phyloP scores from a whole-genome alignment of 2,888 invertebrate species.

The Eurytoma adleriae region DNA sequence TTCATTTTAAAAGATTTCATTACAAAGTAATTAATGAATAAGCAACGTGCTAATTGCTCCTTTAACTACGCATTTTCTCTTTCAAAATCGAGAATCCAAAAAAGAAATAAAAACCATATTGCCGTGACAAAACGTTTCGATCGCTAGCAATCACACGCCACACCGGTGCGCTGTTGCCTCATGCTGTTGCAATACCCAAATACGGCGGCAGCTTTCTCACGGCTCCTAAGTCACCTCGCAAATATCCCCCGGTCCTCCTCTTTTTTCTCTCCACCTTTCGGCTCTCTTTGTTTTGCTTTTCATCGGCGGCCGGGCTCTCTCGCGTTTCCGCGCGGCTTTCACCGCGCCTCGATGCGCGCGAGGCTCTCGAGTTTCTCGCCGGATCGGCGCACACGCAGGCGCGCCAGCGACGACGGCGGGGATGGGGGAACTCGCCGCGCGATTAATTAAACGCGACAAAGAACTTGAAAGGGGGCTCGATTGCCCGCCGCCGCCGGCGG shows the following conservation, averaged over 20 bases:
- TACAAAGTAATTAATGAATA: no score
- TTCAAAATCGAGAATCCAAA: no score
- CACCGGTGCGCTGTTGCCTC: not conserved
- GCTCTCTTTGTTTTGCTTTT: no score
- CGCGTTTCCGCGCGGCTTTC: not conserved
- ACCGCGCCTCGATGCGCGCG: not conserved
- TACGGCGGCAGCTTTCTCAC: not conserved
- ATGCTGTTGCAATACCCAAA: slow-evolving; percentile 22
- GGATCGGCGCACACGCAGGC: no score
- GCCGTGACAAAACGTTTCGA: not conserved
- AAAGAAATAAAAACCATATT: not conserved
- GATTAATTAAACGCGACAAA: slow-evolving; percentile 40
- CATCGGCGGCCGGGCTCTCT: no score
- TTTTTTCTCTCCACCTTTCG: no score
- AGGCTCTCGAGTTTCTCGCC: no score
- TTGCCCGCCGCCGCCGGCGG: not conserved
- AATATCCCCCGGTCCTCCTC: no score
- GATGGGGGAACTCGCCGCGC: not conserved
- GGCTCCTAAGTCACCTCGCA: no score
- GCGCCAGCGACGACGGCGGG: no score
- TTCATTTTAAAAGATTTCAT: no score
- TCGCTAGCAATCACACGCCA: not conserved
- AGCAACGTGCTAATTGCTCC: no score
- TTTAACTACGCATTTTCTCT: not conserved
- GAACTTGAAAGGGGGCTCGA: slow-evolving; percentile 54